Evolutionary conservation across 2,113 vertebrate species (phyloP), one percentile per base, ranked within the genome.

Genomic region (Paradoxurus hermaphroditus): DNA sequence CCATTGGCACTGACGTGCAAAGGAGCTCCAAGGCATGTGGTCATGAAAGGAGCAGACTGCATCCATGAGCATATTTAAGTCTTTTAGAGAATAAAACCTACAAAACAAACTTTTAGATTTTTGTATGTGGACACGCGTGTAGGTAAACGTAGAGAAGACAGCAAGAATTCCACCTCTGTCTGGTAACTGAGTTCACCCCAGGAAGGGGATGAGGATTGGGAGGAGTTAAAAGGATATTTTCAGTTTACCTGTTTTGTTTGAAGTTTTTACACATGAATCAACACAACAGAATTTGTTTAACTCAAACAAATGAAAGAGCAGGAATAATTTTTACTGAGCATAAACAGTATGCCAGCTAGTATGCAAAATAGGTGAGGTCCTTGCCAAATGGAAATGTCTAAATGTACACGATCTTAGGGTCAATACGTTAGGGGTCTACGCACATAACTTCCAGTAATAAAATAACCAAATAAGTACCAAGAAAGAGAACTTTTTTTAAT

Each of bases 291-390:
- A 78, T 12, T 91, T 95, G 82, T 75, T 89, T 75, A 75, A 86
- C 83, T 86, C 59, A 97, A 84, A 87, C 29, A 92, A 93, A 68
- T 67, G 67, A 73, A 79, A 92, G 51, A 73, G 14, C n/a, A 41
- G 89, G 63, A 94, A 85, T 77, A 85, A n/a, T 36, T 81, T 94
- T 68, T 63, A 68, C 46, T 75, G 36, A 89, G 23, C 18, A 41
- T n/a, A 91, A 83, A 87, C 15, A 63, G 29, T 86, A 23, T 41
- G 44, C 3, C 53, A 82, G 23, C 63, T 95, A 21, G 46, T 70
- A 86, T 34, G 27, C 81, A 67, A 89, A 89, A 81, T 4, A 94
- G 49, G 31, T 46, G 77, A 92, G 23, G 25, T 62, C 49, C 73
- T 34, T 93, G 75, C 29, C 41, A 82, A 83, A 53, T 56, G 36